A percentile compares a stretch with the other conserved stretches of the same genome.
Conservation (phyloP, 35 echinoderm and acorn worm genomes). For the Lytechinus pictus region DNA sequence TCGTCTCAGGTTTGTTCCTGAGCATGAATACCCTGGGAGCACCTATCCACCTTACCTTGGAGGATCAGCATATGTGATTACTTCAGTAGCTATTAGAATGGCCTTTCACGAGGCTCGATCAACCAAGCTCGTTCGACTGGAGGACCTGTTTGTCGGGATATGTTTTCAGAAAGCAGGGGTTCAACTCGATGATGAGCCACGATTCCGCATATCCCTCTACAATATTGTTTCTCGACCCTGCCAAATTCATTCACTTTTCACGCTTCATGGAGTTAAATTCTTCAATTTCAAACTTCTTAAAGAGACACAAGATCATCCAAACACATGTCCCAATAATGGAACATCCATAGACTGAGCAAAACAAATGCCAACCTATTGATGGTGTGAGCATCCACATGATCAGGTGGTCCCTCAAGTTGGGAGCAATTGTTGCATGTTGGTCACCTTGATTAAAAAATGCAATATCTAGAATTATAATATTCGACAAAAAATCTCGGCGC, state of each 20-base stretch:
- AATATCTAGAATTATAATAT: too few species aligned
- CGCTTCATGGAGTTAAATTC: background rate
- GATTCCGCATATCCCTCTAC: background rate
- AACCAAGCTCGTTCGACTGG: background rate
- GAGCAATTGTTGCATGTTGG: too few species aligned
- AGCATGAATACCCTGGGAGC: background rate
- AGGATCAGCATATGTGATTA: conserved; percentile 26
- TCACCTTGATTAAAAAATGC: too few species aligned
- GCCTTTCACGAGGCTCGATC: background rate
- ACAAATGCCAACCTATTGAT: background rate
- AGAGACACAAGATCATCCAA: conserved; percentile 2
- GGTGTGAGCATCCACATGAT: too few species aligned
- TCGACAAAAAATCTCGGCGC: too few species aligned
- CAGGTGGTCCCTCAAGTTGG: too few species aligned
- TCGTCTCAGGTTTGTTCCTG: conserved; percentile 2
- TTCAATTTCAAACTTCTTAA: background rate
- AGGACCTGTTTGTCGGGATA: conserved; percentile 39
- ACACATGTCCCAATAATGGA: background rate
- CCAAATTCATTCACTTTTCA: background rate
- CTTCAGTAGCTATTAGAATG: background rate
- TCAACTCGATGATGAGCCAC: background rate
- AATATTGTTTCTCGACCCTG: background rate
- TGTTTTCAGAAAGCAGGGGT: conserved; percentile 38
- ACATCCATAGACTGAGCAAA: background rate
- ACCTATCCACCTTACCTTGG: conserved; percentile 28